Evolutionary conservation across 2,888 invertebrate genomes (phyloP).

Genomic region (Polylopha cassiicola): DNA sequence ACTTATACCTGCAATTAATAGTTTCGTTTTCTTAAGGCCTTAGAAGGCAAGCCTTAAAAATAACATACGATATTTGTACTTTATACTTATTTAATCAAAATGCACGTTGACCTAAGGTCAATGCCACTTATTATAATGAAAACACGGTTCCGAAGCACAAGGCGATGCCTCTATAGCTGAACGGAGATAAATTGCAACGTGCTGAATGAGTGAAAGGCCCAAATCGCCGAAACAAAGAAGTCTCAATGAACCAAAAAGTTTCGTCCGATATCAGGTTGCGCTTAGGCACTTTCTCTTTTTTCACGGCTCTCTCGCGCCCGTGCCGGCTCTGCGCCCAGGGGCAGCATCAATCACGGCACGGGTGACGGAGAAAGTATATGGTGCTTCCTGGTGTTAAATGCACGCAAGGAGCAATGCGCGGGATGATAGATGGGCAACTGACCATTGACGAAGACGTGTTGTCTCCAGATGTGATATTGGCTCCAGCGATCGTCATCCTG

Average conservation of each 20-base stretch:
- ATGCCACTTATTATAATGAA: too few species aligned
- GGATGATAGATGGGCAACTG: constrained; percentile 56
- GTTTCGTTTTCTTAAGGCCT: too few species aligned
- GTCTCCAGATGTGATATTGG: constrained; percentile 88
- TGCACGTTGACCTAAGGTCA: too few species aligned
- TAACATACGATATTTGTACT: too few species aligned
- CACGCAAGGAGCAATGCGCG: constrained; percentile 32
- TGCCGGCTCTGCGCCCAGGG: constrained; percentile 28
- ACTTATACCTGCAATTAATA: too few species aligned
- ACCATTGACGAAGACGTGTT: constrained; percentile 89
- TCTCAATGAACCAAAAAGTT: constrained; percentile 57
- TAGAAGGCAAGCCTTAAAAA: too few species aligned
- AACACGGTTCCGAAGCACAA: too few species aligned
- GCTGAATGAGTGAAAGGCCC: constrained; percentile 43
- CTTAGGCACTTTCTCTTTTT: constrained; percentile 65
- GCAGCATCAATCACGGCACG: constrained; percentile 29
- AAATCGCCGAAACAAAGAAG: constrained; percentile 52
- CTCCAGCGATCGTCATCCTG: constrained; percentile 82
- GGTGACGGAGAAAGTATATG: constrained; percentile 16
- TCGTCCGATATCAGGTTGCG: constrained; percentile 46
- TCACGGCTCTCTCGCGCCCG: constrained; percentile 37
- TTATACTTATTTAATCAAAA: too few species aligned
- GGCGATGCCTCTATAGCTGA: constrained; percentile 1
- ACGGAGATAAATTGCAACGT: constrained; percentile 13
- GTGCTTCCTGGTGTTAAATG: constrained; percentile 18